Evolutionary conservation across 1,140 invertebrate species (phyloP), one percentile per base, ranked within the genome.

Genomic region (Latrodectus geometricus): DNA sequence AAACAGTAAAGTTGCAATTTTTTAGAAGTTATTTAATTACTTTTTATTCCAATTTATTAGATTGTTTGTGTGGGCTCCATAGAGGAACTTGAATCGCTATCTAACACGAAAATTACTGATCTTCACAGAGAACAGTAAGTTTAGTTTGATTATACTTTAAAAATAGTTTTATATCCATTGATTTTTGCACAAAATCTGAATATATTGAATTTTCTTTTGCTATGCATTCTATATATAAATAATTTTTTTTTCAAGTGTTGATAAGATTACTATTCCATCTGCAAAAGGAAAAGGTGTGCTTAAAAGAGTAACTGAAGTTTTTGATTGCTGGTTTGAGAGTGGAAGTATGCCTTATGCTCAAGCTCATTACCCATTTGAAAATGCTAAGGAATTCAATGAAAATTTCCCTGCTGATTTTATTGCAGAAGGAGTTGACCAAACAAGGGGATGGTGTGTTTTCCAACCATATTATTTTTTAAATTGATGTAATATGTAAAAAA

Each of bases 311-410:
- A 90, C 95, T 8, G 98, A 99, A 92, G 99, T 99, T 0, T 99
- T 99, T 92, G 99, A 99, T 92, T 99, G 99, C 91, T 99, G 99
- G 99, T 99, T 99, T 92, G 99, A 99, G 91, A 99, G 97, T 20
- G 99, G 98, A 9, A 97, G 97, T 8, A 99, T 99, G 99, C 99
- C 99, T 4, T 93, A 93, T 87, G 92, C 92, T 48, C 92, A 93
- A 88, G 93, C 94, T 87, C 99, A 99, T 92, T 99, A 97, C 92
- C 99, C 99, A 9, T 98, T 98, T 92, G 96, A 99, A 91, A 95
- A 96, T 89, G 93, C 93, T 83, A 96, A 97, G 90, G 95, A 97
- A 73, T 99, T 99, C 92, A 95, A 98, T 89, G 95, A 97, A 68
- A 94, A 93, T 86, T 99, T 99, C 90, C 99, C 99, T n/a, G 99